phyloP scores from a whole-genome alignment of 2,797 vertebrate species.

The Otolemur crassicaudatus region DNA sequence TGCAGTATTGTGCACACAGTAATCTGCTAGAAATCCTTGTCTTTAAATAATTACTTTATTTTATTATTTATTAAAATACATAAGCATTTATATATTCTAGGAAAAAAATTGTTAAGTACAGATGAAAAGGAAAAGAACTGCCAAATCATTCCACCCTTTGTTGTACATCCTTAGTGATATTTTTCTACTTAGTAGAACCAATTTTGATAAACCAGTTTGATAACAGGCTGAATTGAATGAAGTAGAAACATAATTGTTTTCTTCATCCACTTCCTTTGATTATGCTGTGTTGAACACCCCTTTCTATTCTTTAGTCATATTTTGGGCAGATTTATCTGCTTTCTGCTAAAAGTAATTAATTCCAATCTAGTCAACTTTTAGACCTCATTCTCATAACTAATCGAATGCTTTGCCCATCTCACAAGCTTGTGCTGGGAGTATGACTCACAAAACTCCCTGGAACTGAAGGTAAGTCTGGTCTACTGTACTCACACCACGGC shows the following conservation, averaged over 20 bases:
- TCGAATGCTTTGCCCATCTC: background rate
- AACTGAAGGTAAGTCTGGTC: background rate
- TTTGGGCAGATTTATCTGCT: background rate
- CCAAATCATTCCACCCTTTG: background rate
- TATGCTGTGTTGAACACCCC: background rate
- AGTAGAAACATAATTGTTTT: background rate
- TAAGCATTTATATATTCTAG: background rate
- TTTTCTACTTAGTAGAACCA: background rate
- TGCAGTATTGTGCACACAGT: background rate
- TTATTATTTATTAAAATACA: slow-evolving; percentile 14
- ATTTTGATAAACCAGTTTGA: background rate
- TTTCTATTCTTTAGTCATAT: background rate
- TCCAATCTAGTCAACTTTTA: background rate
- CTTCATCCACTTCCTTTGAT: background rate
- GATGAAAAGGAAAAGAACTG: background rate
- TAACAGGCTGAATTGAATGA: background rate
- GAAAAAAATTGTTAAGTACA: background rate
- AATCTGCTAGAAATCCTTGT: background rate
- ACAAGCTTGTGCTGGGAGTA: background rate
- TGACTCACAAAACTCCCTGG: background rate
- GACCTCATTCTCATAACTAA: background rate
- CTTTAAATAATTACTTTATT: background rate
- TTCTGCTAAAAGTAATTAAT: background rate
- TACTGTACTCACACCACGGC: background rate
- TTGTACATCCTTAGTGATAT: background rate